Percentiles rank a stretch among this genome's conserved stretches.
Evolutionary conservation across 92 coral and sea anemone species (phyloP).

Genomic region (Porites divaricata): DNA sequence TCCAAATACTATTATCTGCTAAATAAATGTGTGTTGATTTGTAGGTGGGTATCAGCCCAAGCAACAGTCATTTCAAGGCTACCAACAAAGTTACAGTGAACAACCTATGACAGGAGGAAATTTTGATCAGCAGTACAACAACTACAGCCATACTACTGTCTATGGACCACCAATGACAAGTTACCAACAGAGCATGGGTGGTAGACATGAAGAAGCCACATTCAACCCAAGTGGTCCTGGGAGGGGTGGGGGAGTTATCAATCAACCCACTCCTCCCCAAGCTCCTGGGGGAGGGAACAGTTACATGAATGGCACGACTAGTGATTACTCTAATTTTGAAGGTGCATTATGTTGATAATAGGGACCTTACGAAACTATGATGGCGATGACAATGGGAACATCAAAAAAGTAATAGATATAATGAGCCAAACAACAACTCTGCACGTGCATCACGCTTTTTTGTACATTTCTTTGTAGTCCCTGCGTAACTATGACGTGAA

Average conservation of each 20-base stretch:
- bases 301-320: conserved; percentile 6
- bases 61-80: background rate
- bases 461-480: too few species aligned
- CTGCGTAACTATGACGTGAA: too few species aligned
- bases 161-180: background rate
- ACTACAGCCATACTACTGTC: background rate
- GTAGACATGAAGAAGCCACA: conserved; percentile 6
- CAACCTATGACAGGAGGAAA: background rate
- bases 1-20: background rate
- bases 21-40: background rate
- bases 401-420: too few species aligned
- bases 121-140: background rate
- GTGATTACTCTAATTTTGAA: background rate
- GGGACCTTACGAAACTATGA: too few species aligned
- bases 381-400: too few species aligned
- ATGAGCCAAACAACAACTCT: too few species aligned
- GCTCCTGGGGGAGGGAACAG: conserved; percentile 22
- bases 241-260: conserved; percentile 14
- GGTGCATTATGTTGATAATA: background rate
- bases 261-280: background rate
- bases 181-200: conserved; percentile 7
- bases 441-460: too few species aligned
- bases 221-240: conserved; percentile 55
- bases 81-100: background rate
- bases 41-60: background rate